Percentiles rank a stretch among this genome's conserved stretches.
Conservation (phyloP, 2,797 vertebrate species). For the Myotis myotis region DNA sequence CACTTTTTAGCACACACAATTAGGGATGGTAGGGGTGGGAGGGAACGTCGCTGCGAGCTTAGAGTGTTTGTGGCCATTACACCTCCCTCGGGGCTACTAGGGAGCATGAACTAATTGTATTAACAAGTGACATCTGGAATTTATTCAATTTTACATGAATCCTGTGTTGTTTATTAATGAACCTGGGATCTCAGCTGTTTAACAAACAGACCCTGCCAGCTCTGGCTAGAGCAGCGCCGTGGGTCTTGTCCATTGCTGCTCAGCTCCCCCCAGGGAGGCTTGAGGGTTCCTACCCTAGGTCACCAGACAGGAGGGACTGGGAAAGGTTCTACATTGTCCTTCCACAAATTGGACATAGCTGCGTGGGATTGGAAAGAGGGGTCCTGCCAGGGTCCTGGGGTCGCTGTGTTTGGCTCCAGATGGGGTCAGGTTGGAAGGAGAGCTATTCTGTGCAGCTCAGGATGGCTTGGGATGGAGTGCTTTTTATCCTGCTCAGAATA, state of each 20-base stretch:
- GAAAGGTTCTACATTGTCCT: not conserved
- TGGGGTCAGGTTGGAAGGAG: not conserved
- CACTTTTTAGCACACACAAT: not conserved
- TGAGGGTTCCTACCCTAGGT: not conserved
- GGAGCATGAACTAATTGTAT: constrained; percentile 45
- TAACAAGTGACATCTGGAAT: constrained; percentile 62
- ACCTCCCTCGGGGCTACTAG: constrained; percentile 18
- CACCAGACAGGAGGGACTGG: not conserved
- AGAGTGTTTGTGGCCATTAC: not conserved
- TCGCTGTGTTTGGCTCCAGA: not conserved
- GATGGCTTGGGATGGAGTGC: not conserved
- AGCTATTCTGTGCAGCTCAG: not conserved
- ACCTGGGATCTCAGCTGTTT: not conserved
- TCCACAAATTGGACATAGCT: not conserved
- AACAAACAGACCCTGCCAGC: not conserved
- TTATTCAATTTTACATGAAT: constrained; percentile 41
- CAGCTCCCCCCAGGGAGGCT: not conserved
- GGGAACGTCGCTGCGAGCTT: not conserved
- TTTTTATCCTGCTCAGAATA: constrained; percentile 39
- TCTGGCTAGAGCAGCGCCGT: not conserved
- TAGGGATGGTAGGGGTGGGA: not conserved
- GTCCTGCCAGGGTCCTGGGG: not conserved
- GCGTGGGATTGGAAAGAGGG: not conserved
- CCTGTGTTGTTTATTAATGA: constrained; percentile 57
- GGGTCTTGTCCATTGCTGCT: not conserved